Evolutionary conservation across 2,797 vertebrate genomes (phyloP), one percentile per base, ranked within the genome.

Genomic region (Hephaestus fuliginosus): DNA sequence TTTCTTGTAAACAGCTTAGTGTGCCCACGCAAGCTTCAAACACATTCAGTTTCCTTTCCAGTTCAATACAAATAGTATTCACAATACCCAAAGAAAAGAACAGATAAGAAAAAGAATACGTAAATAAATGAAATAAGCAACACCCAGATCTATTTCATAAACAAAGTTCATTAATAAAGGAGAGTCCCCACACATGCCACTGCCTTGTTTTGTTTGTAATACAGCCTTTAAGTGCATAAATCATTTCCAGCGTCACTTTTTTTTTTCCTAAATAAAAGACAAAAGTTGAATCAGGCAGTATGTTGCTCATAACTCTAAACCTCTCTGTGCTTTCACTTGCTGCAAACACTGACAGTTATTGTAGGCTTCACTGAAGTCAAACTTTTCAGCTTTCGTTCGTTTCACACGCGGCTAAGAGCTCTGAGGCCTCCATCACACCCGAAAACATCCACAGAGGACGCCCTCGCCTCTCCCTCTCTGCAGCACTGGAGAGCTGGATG

Each of bases 341-440:
- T 71, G 83, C 71, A 89, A 84, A 93, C 67, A 82, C 86, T 80
- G 74, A 87, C 81, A 74, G 80, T 80, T 72, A 70, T 74, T 79
- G 25, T 84, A 84, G 92, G 92, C 92, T 94, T 95, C 93, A 94
- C 89, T 94, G 92, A 95, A 94, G 92, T 94, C 92, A 93, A 89
- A 93, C 91, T 81, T 91, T 39, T 84, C 78, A 85, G 83, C 85
- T 90, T 33, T 89, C 12, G 28, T 84, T 80, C 17, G 14, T 76
- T 83, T 36, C 61, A 67, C 51, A 66, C 72, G 52, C 63, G 75
- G 80, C 70, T 46, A 44, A 81, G 70, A 80, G 70, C 75, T 83
- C 62, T 41, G 73, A 80, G 70, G 84, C 77, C 81, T n/a, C 76
- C 30, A 41, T 73, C 76, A 75, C 60, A 39, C 5, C 68, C 60